Evolutionary conservation across 2,888 invertebrate species (phyloP).

Genomic region (Harpalus rufipes): DNA sequence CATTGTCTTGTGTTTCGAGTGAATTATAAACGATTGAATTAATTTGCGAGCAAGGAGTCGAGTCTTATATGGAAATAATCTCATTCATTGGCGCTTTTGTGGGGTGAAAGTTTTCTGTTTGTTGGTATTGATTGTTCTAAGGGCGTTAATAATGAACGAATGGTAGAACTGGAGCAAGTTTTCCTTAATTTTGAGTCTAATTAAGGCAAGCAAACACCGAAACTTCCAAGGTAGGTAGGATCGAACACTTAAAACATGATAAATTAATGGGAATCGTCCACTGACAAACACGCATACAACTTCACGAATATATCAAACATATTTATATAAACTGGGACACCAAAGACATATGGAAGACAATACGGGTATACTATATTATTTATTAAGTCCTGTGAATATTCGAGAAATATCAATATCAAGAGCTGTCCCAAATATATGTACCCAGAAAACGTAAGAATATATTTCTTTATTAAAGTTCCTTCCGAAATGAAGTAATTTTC

Average conservation of each 20-base stretch:
- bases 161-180: conserved; percentile 58
- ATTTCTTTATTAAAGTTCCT: too few relatives aligned
- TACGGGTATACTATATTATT: too few relatives aligned
- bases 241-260: conserved; percentile 61
- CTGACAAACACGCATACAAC: conserved; percentile 24
- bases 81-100: background rate
- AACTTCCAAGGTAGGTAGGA: conserved; percentile 59
- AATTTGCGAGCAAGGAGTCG: background rate
- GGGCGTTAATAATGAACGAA: conserved; percentile 60
- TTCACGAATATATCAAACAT: background rate
- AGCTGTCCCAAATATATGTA: too few relatives aligned
- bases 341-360: background rate
- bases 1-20: background rate
- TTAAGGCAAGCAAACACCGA: conserved; percentile 64
- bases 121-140: conserved; percentile 54
- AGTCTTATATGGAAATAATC: conserved; percentile 3
- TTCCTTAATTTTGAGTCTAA: conserved; percentile 64
- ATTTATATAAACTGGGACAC: background rate
- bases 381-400: too few relatives aligned
- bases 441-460: too few relatives aligned
- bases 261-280: conserved; percentile 56
- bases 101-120: background rate
- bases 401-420: too few relatives aligned
- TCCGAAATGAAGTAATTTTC: too few relatives aligned
- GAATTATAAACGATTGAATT: background rate